Conservation (phyloP, 1,140 invertebrate species). For the Bradysia coprophila region DNA sequence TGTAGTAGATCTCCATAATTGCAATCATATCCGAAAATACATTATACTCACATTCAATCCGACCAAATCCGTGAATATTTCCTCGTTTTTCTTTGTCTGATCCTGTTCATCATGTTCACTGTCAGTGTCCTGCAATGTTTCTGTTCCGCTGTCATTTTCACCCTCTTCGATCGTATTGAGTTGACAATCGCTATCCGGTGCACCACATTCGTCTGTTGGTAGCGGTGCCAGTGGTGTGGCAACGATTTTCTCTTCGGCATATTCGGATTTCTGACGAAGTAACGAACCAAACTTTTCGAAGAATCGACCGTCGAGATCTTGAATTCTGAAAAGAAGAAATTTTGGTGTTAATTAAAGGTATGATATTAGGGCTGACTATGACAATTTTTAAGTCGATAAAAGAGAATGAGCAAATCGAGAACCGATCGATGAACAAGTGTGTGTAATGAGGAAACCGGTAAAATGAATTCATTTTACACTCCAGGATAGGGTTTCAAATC, state of each 20-base stretch:
- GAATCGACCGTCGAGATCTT: slow-evolving; percentile 58
- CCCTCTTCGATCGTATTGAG: slow-evolving; percentile 14
- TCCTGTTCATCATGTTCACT: slow-evolving; percentile 31
- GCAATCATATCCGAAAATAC: too few relatives aligned
- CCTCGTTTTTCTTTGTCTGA: slow-evolving; percentile 19
- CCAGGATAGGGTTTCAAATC: too few relatives aligned
- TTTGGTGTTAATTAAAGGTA: too few relatives aligned
- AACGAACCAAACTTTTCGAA: slow-evolving; percentile 61
- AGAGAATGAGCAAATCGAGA: too few relatives aligned
- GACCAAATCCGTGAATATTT: slow-evolving; percentile 34
- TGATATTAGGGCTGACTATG: too few relatives aligned
- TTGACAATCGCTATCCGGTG: not conserved
- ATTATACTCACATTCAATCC: slow-evolving; percentile 54
- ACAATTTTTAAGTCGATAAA: too few relatives aligned
- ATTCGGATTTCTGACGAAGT: slow-evolving; percentile 39
- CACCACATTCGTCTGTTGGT: slow-evolving; percentile 22
- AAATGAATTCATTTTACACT: too few relatives aligned
- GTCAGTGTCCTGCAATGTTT: slow-evolving; percentile 28
- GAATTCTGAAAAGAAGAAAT: slow-evolving; percentile 30
- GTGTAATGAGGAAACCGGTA: too few relatives aligned
- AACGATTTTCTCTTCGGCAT: slow-evolving; percentile 27
- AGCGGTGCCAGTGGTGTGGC: slow-evolving; percentile 30
- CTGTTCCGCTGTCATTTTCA: slow-evolving; percentile 32
- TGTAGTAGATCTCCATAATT: too few relatives aligned
- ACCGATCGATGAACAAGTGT: too few relatives aligned